Evolutionary conservation across 2,888 invertebrate genomes (phyloP), one percentile per base, ranked within the genome.

Genomic region (Drosophila rellima): DNA sequence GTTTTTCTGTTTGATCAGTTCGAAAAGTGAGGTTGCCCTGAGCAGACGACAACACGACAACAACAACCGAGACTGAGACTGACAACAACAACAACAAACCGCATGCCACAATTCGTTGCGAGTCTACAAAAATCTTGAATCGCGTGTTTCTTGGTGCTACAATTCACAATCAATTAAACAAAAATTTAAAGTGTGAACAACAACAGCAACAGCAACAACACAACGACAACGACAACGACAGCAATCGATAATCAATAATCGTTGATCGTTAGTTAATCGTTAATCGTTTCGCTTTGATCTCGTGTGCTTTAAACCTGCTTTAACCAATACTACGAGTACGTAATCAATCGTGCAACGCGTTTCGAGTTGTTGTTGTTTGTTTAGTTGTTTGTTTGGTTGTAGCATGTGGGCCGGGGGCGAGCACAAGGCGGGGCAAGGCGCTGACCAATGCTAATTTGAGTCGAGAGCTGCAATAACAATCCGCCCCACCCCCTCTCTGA

Each of bases 21-120:
- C 91, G 91, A 89, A 91, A 92, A 90, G 91, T 91, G 91, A 92
- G 90, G 91, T 92, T 90, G 91, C 80, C 82, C 80, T 70, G 85
- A 78, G 77, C 79, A 78, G 85, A 84, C 82, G 67, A 44, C 26
- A 26, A 26, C 26, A n/a, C 64, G 52, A 48, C 44, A 52, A 54
- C 42, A n/a, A 20, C 42, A 23, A 39, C 35, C 7, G 5, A n/a
- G n/a, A n/a, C n/a, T n/a, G n/a, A n/a, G n/a, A n/a, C n/a, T n/a
- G n/a, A n/a, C 35, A 35, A 35, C 13, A 1, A 35, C n/a, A 35
- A n/a, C 35, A n/a, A 65, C 33, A 20, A 55, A 31, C 45, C 44
- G 51, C 37, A 33, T 48, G 48, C 29, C 71, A 56, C 55, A 56
- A 55, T 29, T 11, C 39, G 51, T 33, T 48, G 48, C 48, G 48